Base-by-base conservation (phyloP, 2,797 vertebrate genomes). In the Parambassis ranga region DNA sequence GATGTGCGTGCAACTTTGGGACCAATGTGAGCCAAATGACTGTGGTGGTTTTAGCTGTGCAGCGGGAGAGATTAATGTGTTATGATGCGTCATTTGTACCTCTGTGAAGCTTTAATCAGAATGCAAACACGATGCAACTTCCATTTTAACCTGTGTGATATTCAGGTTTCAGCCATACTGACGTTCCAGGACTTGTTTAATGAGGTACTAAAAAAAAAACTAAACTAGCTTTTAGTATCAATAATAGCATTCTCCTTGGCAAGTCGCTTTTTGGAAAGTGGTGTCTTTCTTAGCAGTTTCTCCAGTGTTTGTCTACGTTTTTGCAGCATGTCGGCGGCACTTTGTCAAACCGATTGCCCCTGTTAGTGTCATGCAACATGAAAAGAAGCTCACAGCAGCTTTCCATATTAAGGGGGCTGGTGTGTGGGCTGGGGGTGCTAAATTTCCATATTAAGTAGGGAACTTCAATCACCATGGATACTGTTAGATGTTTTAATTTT, bases 21-120 rank as follows among this genome's bases (percentile, higher is more conserved):
- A 74, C 71, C 48, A 61, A 32, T 61, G 16, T 18, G 51, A 19
- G 35, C n/a, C 39, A 49, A 60, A 56, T 64, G 57, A 65, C 1
- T 16, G 30, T 7, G 14, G 36, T 31, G n/a, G 10, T 42, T 51
- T 19, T 24, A 32, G 33, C n/a, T 3, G 8, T 27, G 10, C 33
- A 32, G 13, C 41, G 15, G 10, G 1, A 0, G 35, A 47, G 52
- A 26, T 20, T n/a, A n/a, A 26, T 38, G 26, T 36, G 57, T 31
- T 43, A 9, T 13, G 23, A 30, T 23, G 10, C 16, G 1, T 18
- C 6, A 7, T 58, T 44, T 16, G 5, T 41, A 6, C 20, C 1
- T 15, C 10, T 16, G 6, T 30, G 39, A 26, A 19, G 30, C 19
- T 22, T 20, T 39, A 46, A n/a, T 1, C 13, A 3, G 20, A 14